Evolutionary conservation across 1,140 invertebrate genomes (phyloP).

Genomic region (Bombus turneri): DNA sequence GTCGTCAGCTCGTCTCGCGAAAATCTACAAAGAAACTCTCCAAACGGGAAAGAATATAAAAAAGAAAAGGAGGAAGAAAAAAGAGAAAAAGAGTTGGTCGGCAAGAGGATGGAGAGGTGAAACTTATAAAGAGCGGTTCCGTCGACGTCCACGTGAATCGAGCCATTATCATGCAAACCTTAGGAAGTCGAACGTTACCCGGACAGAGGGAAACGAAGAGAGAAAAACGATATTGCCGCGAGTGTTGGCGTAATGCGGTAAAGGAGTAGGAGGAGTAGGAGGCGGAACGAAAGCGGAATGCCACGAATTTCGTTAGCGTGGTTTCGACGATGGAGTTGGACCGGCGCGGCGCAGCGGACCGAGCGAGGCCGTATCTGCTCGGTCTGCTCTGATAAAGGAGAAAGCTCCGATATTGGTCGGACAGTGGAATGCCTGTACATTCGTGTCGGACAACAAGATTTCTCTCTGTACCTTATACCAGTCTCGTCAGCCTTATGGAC

Average conservation of each 20-base stretch:
- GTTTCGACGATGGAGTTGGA: constrained; percentile 58
- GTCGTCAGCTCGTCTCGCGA: background rate
- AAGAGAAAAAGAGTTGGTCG: background rate
- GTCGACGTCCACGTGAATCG: constrained; percentile 59
- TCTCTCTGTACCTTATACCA: constrained; percentile 61
- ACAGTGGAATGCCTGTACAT: constrained; percentile 65
- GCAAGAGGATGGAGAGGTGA: background rate
- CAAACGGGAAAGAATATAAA: background rate
- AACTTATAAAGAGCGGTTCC: constrained; percentile 41
- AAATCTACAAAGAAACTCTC: background rate
- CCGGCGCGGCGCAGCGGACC: constrained; percentile 8
- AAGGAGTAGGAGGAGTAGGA: background rate
- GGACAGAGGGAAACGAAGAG: background rate
- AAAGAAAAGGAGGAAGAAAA: background rate
- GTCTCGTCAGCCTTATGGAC: constrained; percentile 56
- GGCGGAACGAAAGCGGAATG: constrained; percentile 50
- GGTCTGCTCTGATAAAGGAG: constrained; percentile 52
- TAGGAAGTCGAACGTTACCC: constrained; percentile 36
- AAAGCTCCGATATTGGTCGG: constrained; percentile 66
- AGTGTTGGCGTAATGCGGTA: background rate
- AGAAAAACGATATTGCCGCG: constrained; percentile 50
- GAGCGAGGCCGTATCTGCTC: constrained; percentile 23
- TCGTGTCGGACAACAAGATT: constrained; percentile 69
- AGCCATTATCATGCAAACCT: constrained; percentile 45
- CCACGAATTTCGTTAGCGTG: constrained; percentile 65